These are phyloP conservation scores for Pampusana beccarii DNA, from an alignment of 2,113 vertebrate genomes.

Conservation along the genomic window DNA sequence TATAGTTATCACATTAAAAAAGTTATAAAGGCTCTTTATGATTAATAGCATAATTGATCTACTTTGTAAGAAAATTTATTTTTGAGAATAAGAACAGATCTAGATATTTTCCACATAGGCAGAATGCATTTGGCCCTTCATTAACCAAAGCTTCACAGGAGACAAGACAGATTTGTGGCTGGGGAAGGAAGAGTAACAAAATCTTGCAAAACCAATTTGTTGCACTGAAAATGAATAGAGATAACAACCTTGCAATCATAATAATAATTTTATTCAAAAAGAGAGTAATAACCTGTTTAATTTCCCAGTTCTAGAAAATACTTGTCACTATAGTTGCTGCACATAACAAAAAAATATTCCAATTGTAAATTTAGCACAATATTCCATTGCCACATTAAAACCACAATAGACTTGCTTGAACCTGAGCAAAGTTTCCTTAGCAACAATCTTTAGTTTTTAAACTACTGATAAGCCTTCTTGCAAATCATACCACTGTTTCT, in stretches of 20 bases:
- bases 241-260: background rate
- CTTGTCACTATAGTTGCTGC: background rate
- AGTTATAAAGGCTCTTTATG: background rate
- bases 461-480: background rate
- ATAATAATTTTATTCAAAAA: background rate
- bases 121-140: background rate
- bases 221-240: background rate
- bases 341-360: background rate
- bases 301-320: background rate
- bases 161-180: background rate
- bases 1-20: background rate
- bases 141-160: background rate
- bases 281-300: background rate
- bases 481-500: background rate
- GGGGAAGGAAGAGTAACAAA: background rate
- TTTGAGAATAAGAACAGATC: background rate
- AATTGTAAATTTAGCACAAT: background rate
- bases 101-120: background rate
- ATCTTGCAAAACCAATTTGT: background rate
- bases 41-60: background rate
- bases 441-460: background rate
- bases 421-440: background rate
- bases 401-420: background rate
- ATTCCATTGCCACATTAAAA: background rate
- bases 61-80: background rate